Evolutionary conservation across 2,888 invertebrate species (phyloP).

Genomic region (Iphiclides podalirius): DNA sequence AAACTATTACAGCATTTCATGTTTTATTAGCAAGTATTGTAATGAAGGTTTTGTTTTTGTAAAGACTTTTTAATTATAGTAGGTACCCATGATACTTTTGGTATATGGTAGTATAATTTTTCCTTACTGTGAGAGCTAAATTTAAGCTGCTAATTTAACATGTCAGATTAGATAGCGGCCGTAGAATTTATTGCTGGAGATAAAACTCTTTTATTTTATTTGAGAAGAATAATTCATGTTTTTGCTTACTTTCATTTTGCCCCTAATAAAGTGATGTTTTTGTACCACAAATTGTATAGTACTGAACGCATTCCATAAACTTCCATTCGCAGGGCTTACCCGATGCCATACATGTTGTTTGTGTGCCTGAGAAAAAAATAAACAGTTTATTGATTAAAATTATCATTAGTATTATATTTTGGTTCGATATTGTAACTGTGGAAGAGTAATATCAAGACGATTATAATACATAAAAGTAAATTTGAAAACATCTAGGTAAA

Average conservation of each 20-base stretch:
- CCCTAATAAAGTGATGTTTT: conserved; percentile 63
- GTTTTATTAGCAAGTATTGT: too few species aligned
- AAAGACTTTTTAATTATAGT: too few species aligned
- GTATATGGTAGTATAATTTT: background rate
- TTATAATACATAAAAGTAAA: too few species aligned
- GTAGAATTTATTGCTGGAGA: background rate
- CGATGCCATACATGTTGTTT: conserved; percentile 66
- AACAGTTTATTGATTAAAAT: background rate
- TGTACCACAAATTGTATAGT: conserved; percentile 69
- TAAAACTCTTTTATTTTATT: background rate
- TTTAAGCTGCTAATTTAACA: background rate
- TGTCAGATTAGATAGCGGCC: conserved; percentile 4
- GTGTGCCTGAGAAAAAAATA: conserved; percentile 49
- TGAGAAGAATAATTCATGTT: background rate
- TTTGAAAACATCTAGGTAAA: too few species aligned
- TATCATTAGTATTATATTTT: too few species aligned
- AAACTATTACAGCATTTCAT: too few species aligned
- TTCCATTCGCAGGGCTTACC: conserved; percentile 59
- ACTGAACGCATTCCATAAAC: conserved; percentile 66
- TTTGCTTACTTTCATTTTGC: conserved; percentile 58
- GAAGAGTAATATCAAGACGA: too few species aligned
- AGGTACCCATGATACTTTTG: too few species aligned
- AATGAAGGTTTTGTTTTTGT: too few species aligned
- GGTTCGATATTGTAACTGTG: too few species aligned
- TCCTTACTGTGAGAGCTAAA: background rate